These are phyloP conservation scores for Heliconius eleuchia DNA, from an alignment of 1,140 invertebrate genomes.

Conservation along the genomic window DNA sequence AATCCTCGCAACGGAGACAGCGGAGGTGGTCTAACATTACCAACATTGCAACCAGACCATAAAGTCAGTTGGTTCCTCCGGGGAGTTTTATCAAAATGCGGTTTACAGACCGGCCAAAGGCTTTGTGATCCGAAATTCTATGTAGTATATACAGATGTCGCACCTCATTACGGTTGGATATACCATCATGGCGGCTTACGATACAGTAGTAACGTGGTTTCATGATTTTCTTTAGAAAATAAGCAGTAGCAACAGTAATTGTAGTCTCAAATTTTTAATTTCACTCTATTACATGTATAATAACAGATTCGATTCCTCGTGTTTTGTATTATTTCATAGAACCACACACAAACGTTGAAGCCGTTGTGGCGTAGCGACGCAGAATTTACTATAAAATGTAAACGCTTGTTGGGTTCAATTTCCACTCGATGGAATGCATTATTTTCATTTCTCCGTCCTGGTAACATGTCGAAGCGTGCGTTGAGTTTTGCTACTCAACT, in stretches of 20 bases:
- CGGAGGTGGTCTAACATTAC: constrained; percentile 83
- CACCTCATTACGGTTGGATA: constrained; percentile 83
- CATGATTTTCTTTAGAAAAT: constrained; percentile 4
- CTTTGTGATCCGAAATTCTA: constrained; percentile 82
- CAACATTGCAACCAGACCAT: constrained; percentile 66
- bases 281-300: too few species aligned
- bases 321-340: too few species aligned
- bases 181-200: constrained; percentile 46
- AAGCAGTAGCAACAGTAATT: neutral
- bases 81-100: constrained; percentile 83
- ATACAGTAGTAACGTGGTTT: constrained; percentile 30
- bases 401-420: too few species aligned
- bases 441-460: too few species aligned
- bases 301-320: too few species aligned
- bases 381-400: too few species aligned
- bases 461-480: too few species aligned
- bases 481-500: too few species aligned
- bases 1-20: constrained; percentile 85
- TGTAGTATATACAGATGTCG: constrained; percentile 83
- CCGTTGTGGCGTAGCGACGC: too few species aligned
- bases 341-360: too few species aligned
- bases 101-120: constrained; percentile 67
- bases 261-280: neutral
- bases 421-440: too few species aligned
- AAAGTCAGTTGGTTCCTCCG: constrained; percentile 81